Evolutionary conservation across 2,888 invertebrate genomes (phyloP).

Genomic region (Julus scanicus): DNA sequence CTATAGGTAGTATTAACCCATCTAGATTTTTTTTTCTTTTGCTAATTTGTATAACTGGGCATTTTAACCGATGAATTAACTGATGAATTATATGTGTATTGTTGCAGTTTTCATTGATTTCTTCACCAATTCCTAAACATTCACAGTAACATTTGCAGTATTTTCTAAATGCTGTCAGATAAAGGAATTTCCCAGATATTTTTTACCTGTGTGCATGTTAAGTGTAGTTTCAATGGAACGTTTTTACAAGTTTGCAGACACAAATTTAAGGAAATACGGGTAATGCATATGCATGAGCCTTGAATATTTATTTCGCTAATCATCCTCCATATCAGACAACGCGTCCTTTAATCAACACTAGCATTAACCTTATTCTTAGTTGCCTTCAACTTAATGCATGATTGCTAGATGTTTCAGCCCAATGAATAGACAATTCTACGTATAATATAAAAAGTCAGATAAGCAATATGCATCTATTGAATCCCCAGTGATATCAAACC

Average conservation of each 20-base stretch:
- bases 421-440: not conserved
- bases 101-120: too few relatives aligned
- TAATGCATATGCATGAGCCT: constrained; percentile 4
- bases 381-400: not conserved
- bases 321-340: not conserved
- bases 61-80: too few relatives aligned
- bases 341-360: not conserved
- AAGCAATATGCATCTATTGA: not conserved
- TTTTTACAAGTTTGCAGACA: not conserved
- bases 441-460: not conserved
- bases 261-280: not conserved
- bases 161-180: not conserved
- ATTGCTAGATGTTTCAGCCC: not conserved
- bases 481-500: not conserved
- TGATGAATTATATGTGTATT: too few relatives aligned
- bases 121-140: too few relatives aligned
- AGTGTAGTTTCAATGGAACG: not conserved
- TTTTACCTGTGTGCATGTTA: not conserved
- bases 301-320: constrained; percentile 29
- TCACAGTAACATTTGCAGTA: too few relatives aligned
- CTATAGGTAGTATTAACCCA: too few relatives aligned
- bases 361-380: not conserved
- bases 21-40: too few relatives aligned
- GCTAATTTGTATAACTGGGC: too few relatives aligned
- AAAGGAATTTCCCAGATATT: not conserved